Conservation (phyloP, 2,113 vertebrate genomes). For the Gallinago paraguaiae region DNA sequence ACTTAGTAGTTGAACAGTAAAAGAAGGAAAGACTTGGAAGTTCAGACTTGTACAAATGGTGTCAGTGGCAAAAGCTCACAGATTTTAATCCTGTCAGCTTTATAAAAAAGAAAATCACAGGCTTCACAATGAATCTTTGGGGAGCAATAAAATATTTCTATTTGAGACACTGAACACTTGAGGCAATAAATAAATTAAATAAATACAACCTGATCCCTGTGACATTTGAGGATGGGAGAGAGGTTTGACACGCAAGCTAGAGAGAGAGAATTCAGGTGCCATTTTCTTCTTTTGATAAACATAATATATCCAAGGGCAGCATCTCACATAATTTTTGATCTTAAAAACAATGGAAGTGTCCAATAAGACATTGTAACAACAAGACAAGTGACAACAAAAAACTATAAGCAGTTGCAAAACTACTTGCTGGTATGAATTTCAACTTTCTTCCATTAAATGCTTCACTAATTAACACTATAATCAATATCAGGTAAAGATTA, state of each 20-base stretch:
- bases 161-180: background rate
- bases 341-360: background rate
- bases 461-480: background rate
- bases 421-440: background rate
- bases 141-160: background rate
- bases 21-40: background rate
- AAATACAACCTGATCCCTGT: background rate
- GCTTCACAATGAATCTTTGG: background rate
- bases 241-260: background rate
- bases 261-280: background rate
- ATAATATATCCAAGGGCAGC: background rate
- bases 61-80: background rate
- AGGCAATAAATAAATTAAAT: background rate
- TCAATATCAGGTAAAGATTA: background rate
- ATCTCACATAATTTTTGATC: background rate
- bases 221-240: background rate
- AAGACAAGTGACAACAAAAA: background rate
- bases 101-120: background rate
- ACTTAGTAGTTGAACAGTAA: background rate
- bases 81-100: background rate
- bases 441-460: background rate
- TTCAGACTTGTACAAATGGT: background rate
- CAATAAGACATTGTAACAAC: background rate
- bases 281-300: background rate
- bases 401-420: background rate